Base-by-base conservation (phyloP, 2,113 vertebrate genomes). In the Rhinoderma darwinii region DNA sequence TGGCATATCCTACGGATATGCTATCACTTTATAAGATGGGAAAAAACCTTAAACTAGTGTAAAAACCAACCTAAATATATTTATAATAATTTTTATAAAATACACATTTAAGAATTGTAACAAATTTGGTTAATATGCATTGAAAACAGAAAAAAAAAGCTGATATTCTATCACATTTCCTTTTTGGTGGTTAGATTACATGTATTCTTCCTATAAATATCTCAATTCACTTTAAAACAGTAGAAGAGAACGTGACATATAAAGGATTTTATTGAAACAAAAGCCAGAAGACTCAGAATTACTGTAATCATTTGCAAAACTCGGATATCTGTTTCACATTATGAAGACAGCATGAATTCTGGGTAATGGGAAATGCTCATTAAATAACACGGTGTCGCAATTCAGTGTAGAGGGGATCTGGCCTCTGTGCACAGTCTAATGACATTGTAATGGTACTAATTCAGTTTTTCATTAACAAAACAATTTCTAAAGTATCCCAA, bases 301-400 rank as follows among this genome's bases (percentile, higher is more conserved):
- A 84, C 83, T 76, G 82, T 84, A 84, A 73, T 84, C 47, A 74
- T 84, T 51, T 61, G 50, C 32, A 51, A 44, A 51, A 27, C 50
- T 84, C 70, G 51, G 83, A 84, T 84, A 75, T 84, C 83, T 84
- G 72, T 84, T 84, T 84, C 72, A 75, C 59, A 75, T 84, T 84
- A 84, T 75, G 9, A 63, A 61, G 83, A 74, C 27, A 39, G 20
- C 27, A 39, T 11, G 83, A 25, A 84, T 84, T 84, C n/a, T 84
- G 72, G 70, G 83, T 75, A 84, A 84, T 32, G 84, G 84, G 74
- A 85, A 77, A 77, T 66, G 63, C n/a, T 84, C 68, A 74, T 84
- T 84, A 84, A 50, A 73, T 56, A 54, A 17, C 5, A 50, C 50
- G 11, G 35, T 84, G 63, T 84, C 50, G n/a, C 81, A 83, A 35